Evolutionary conservation across 1,140 invertebrate species (phyloP).

Genomic region (Camponotus pennsylvanicus): DNA sequence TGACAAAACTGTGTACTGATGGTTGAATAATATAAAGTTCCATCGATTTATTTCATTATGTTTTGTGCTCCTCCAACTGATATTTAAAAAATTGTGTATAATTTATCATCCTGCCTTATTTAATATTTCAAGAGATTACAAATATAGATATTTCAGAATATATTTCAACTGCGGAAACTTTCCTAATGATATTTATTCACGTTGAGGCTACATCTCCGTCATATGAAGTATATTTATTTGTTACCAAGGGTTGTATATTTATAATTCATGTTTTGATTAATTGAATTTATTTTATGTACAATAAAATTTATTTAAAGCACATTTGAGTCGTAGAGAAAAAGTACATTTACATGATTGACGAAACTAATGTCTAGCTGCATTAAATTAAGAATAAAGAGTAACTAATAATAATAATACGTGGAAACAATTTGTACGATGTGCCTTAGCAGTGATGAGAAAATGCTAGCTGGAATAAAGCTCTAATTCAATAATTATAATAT

Average conservation of each 20-base stretch:
- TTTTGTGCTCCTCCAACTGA: not conserved
- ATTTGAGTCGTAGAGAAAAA: slow-evolving; percentile 25
- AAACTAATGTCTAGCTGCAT: slow-evolving; percentile 5
- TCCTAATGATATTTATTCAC: not conserved
- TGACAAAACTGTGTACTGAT: not conserved
- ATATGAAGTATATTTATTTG: not conserved
- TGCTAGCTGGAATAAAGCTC: slow-evolving; percentile 8
- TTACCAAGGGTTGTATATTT: slow-evolving; percentile 19
- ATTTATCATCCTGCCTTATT: not conserved
- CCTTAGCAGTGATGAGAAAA: slow-evolving; percentile 34
- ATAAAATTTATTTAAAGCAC: slow-evolving; percentile 50
- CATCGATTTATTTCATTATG: not conserved
- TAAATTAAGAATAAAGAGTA: slow-evolving; percentile 13
- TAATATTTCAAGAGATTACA: not conserved
- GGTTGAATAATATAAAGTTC: not conserved
- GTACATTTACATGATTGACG: slow-evolving; percentile 19
- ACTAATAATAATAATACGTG: not conserved
- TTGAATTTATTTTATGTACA: slow-evolving; percentile 64
- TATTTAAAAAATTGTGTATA: not conserved
- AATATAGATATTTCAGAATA: not conserved
- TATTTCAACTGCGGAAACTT: not conserved
- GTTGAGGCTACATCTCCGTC: not conserved
- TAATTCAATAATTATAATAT: not conserved
- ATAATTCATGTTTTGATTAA: slow-evolving; percentile 2
- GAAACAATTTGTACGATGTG: slow-evolving; percentile 37